Evolutionary conservation across 2,888 invertebrate genomes (phyloP).

Genomic region (Nowickia ferox): DNA sequence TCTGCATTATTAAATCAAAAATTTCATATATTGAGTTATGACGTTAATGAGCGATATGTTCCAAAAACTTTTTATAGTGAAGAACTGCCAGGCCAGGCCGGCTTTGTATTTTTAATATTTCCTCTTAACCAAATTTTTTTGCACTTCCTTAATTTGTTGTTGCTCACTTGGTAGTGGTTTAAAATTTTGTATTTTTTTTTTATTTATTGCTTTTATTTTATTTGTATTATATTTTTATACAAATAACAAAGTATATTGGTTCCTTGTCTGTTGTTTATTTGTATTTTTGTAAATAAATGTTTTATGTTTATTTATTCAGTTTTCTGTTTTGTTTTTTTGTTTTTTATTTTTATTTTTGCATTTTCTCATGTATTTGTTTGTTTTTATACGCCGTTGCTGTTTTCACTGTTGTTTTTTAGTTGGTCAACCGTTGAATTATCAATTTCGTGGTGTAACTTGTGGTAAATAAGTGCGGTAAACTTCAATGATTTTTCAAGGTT

Average conservation of each 20-base stretch:
- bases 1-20: too few species aligned
- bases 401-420: constrained; percentile 72
- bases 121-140: too few species aligned
- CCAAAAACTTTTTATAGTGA: too few species aligned
- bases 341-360: constrained; percentile 12
- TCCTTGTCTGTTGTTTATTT: constrained; percentile 63
- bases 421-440: constrained; percentile 82
- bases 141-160: not conserved
- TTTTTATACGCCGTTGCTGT: constrained; percentile 69
- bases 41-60: too few species aligned
- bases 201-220: constrained; percentile 20
- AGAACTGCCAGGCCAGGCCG: too few species aligned
- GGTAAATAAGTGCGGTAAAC: constrained; percentile 82
- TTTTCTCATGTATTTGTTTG: constrained; percentile 59
- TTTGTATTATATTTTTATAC: not conserved
- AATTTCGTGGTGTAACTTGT: constrained; percentile 82
- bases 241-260: constrained; percentile 37
- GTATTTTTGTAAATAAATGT: constrained; percentile 70
- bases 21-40: too few species aligned
- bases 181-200: constrained; percentile 5
- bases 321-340: constrained; percentile 67
- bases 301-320: constrained; percentile 62
- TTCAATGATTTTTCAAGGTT: constrained; percentile 78
- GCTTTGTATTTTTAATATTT: too few species aligned
- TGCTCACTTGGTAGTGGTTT: not conserved